Conservation (phyloP, 2,113 vertebrate species). For the Leptodactylus fuscus region DNA sequence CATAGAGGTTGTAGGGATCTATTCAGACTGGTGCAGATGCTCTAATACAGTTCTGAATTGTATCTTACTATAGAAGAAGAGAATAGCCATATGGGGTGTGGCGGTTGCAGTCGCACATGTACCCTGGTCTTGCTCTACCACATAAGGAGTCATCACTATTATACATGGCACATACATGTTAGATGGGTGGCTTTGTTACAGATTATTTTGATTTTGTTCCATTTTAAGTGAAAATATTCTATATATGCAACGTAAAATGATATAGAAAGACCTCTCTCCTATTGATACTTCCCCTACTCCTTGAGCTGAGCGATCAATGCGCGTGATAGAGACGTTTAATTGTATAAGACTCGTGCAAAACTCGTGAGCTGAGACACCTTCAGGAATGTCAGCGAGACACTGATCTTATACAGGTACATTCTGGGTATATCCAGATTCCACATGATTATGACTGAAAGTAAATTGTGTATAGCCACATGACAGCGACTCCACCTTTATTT, state of each 20-base stretch:
- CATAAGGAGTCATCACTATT: background rate
- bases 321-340: too few relatives aligned
- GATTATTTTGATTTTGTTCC: too few relatives aligned
- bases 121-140: background rate
- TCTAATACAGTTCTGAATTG: too few relatives aligned
- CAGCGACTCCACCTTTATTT: background rate
- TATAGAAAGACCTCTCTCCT: background rate
- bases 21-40: too few relatives aligned
- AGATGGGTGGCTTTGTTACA: too few relatives aligned
- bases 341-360: too few relatives aligned
- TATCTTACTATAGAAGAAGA: too few relatives aligned
- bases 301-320: too few relatives aligned
- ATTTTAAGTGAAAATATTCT: too few relatives aligned
- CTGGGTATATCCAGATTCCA: slow-evolving; percentile 38
- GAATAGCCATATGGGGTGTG: too few relatives aligned
- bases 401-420: slow-evolving; percentile 13
- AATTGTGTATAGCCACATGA: background rate
- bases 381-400: slow-evolving; percentile 5
- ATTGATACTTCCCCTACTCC: background rate
- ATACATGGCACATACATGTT: background rate
- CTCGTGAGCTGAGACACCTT: background rate
- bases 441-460: slow-evolving; percentile 28
- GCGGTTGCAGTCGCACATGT: too few relatives aligned
- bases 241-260: background rate
- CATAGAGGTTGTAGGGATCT: too few relatives aligned